Base-by-base conservation (phyloP, 1,140 invertebrate species). In the Drosophila orena region DNA sequence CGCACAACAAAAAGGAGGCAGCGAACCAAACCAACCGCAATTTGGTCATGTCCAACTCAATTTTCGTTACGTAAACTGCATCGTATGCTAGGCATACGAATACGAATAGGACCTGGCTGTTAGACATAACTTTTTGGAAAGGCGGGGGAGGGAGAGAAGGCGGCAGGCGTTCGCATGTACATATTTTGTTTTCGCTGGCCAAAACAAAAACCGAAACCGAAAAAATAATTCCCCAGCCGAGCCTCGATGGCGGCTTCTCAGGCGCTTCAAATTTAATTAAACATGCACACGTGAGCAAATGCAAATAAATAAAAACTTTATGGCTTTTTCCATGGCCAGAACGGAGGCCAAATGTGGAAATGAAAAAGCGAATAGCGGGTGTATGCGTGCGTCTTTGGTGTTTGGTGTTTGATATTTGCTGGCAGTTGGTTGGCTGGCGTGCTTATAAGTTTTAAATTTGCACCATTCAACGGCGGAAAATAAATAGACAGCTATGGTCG, bases 271-370 rank as follows among this genome's bases (percentile, higher is more conserved):
- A 81, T 90, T 91, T 85, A 90, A 91, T 91, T 91, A 89, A 91
- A 91, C 84, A 91, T 85, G 77, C 89, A 85, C 81, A 91, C 89
- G 79, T 89, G 83, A 91, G 79, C 81, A 83, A 84, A 90, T 81
- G 79, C 81, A 91, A 83, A 91, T 90, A 91, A 90, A 91, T 81
- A 86, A 85, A 90, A 86, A 88, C 76, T 89, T 89, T 84, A 90
- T 90, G 84, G 84, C 80, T 75, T 85, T 89, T 77, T 74, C 58
- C 73, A 66, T 43, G 27, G 46, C 53, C 69, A 69, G 60, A 70
- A 47, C 55, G 49, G 60, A 37, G 47, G 22, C 61, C 34, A 47
- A 60, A 60, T 47, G 62, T 37, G 46, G 27, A 62, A 62, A 60
- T 38, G 46, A 60, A 38, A 49, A 60, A 44, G 20, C 37, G 6